Evolutionary conservation across 2,888 invertebrate genomes (phyloP).

Genomic region (Orchesellides sinensis): DNA sequence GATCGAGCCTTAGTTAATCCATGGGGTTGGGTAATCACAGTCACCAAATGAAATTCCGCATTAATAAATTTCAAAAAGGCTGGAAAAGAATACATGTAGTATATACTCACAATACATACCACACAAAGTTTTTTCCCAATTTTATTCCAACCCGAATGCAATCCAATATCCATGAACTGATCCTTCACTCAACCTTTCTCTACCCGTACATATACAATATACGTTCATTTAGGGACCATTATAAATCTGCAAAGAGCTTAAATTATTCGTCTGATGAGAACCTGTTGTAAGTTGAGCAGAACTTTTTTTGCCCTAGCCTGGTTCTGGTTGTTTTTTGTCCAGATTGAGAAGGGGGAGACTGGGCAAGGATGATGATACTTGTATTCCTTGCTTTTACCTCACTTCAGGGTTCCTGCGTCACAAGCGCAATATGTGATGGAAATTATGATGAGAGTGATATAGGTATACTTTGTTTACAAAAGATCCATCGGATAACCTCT

Average conservation of each 20-base stretch:
- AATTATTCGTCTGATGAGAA: neutral
- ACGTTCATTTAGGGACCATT: too few relatives aligned
- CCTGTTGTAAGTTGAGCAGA: slow-evolving; percentile 25
- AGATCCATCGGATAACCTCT: slow-evolving; percentile 61
- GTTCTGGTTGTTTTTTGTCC: too few relatives aligned
- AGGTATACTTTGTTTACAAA: slow-evolving; percentile 54
- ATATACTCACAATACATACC: neutral
- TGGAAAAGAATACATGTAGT: too few relatives aligned
- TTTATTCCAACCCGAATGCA: slow-evolving; percentile 6
- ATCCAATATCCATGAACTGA: slow-evolving; percentile 55
- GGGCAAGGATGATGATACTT: slow-evolving; percentile 51
- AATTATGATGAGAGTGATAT: slow-evolving; percentile 26
- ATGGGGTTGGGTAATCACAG: slow-evolving; percentile 53
- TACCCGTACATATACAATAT: neutral
- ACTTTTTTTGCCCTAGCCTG: slow-evolving; percentile 28
- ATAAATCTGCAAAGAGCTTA: too few relatives aligned
- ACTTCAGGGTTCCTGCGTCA: slow-evolving; percentile 2
- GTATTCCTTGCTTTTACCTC: slow-evolving; percentile 42
- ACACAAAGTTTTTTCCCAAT: neutral
- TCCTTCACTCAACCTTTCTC: neutral
- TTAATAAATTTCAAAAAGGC: slow-evolving; percentile 30
- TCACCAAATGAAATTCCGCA: slow-evolving; percentile 41
- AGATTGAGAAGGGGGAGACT: slow-evolving; percentile 23
- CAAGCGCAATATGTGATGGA: slow-evolving; percentile 7
- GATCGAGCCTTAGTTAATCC: slow-evolving; percentile 56